Evolutionary conservation across 2,888 invertebrate species (phyloP).

Genomic region (Teleiodes luculella): DNA sequence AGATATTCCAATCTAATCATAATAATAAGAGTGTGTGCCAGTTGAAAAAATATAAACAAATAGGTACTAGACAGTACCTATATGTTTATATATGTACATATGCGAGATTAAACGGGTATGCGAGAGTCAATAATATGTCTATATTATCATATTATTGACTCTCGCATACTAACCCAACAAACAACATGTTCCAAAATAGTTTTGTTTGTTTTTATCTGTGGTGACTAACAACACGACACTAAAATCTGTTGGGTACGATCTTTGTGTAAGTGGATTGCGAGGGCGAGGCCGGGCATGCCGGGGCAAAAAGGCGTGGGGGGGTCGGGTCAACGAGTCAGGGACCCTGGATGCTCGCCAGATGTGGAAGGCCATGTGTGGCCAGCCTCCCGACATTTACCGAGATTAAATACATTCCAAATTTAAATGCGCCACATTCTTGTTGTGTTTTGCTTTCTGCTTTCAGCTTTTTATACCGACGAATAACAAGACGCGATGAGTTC

Average conservation of each 20-base stretch:
- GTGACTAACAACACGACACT: too few species aligned
- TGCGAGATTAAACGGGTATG: too few species aligned
- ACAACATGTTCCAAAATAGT: neutral
- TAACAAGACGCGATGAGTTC: neutral
- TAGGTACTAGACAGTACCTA: too few species aligned
- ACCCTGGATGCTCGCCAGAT: constrained; percentile 28
- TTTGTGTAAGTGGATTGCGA: neutral
- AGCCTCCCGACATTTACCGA: constrained; percentile 10
- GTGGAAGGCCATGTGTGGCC: constrained; percentile 19
- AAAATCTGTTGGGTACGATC: neutral
- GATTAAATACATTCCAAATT: constrained; percentile 5
- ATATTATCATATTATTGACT: too few species aligned
- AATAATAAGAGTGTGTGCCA: too few species aligned
- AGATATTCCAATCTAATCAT: too few species aligned
- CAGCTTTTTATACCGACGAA: neutral
- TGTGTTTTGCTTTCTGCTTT: neutral
- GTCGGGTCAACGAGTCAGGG: constrained; percentile 19
- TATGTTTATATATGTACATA: too few species aligned
- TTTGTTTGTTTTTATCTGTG: too few species aligned
- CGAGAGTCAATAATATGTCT: too few species aligned
- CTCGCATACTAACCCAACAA: too few species aligned
- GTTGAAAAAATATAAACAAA: too few species aligned
- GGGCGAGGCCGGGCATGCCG: neutral
- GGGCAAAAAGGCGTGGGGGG: neutral
- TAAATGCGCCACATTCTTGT: constrained; percentile 2